Conservation (phyloP, 1,140 invertebrate species). For the Wiebesia pumilae region DNA sequence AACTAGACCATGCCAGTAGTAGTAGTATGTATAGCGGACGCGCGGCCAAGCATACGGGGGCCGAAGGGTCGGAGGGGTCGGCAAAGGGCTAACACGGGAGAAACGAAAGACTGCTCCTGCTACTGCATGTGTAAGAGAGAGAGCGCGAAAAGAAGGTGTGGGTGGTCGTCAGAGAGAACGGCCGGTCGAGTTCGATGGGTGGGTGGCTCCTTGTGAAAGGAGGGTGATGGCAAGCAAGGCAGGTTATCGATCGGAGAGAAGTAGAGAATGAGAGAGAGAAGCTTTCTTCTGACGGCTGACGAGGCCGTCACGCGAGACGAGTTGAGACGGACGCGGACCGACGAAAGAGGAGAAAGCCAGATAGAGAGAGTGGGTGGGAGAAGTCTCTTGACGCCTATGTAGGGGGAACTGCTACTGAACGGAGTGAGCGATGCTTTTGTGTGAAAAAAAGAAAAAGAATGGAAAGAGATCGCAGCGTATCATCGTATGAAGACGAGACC, state of each 20-base stretch:
- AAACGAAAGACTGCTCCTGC: constrained; percentile 10
- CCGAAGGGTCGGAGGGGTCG: constrained; percentile 46
- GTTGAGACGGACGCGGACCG: constrained; percentile 68
- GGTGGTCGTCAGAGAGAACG: constrained; percentile 54
- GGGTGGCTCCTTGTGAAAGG: constrained; percentile 56
- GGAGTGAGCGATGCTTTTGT: not conserved
- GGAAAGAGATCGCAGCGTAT: not conserved
- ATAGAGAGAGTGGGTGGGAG: constrained; percentile 7
- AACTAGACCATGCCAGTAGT: constrained; percentile 65
- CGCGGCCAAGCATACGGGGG: constrained; percentile 42
- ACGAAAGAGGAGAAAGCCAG: constrained; percentile 62
- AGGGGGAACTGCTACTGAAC: not conserved
- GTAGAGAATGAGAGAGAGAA: constrained; percentile 14
- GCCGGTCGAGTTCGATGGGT: constrained; percentile 51
- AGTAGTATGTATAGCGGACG: not conserved
- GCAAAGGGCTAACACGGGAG: constrained; percentile 51
- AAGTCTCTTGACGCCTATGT: not conserved
- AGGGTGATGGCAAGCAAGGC: constrained; percentile 56
- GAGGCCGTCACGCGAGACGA: constrained; percentile 75
- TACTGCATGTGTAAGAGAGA: constrained; percentile 19
- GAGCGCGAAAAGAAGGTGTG: constrained; percentile 42
- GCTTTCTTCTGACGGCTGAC: constrained; percentile 70
- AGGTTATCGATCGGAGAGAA: constrained; percentile 71
- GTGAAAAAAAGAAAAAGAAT: not conserved
- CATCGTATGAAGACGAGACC: not conserved